Evolutionary conservation across 2,888 invertebrate species (phyloP), one percentile per base, ranked within the genome.

Genomic region (Mesorhabditis belari): DNA sequence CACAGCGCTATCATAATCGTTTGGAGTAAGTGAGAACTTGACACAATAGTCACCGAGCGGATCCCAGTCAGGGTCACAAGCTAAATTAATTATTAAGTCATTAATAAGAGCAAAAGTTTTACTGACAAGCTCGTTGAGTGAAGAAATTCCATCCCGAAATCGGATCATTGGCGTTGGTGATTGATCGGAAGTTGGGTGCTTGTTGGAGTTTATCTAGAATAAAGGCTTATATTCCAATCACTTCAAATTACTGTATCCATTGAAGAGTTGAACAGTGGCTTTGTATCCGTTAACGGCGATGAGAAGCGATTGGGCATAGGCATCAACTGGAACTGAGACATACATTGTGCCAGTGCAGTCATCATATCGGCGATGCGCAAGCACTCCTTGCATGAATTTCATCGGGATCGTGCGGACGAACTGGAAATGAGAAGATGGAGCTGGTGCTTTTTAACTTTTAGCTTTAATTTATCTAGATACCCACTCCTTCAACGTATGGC

Each of bases 301-400:
- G 54, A 63, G 63, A 49, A 73, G 55, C 0, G 70, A 70, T 49
- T 74, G 74, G 28, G 71, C 64, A 65, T 71, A 74, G 1, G 70
- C 67, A 53, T 74, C 74, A 21, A 74, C 60, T 9, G 71, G 72
- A 69, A 74, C 66, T 58, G 67, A 72, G 55, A 62, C 51, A 44
- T 56, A 24, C 5, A 29, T 24, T 4, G 49, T 24, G 12, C n/a
- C 44, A 49, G 51, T n/a, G 35, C 71, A 71, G 49, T 71, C 67
- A 12, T 49, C 19, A 4, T 52, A 29, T n/a, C n/a, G 21, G 49
- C 66, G 67, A 52, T 60, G 58, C 6, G 60, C 57, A 28, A 67
- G 67, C 24, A 61, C 50, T 44, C 67, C 69, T 26, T 63, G 64
- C 9, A 62, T 63, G 58, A 64, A 71, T 49, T 69, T 68, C 2